Percentiles rank a stretch among this genome's conserved stretches.
Conservation (phyloP, 2,113 vertebrate species). For the Pollimyrus isidori region DNA sequence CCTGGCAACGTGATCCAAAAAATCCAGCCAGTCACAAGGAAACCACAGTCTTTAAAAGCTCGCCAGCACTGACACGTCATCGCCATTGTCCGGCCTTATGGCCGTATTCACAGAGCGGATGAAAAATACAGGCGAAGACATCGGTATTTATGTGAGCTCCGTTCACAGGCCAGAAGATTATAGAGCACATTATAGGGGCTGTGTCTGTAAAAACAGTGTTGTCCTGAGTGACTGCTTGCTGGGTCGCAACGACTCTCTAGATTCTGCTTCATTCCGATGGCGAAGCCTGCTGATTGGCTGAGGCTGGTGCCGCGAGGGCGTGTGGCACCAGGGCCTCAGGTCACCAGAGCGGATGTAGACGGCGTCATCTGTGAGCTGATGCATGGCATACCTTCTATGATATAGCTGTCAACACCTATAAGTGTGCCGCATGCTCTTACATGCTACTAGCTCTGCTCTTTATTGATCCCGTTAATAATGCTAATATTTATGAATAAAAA, state of each 20-base stretch:
- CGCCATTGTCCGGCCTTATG: background rate
- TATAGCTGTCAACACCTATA: background rate
- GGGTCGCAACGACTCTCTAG: background rate
- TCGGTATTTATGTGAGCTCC: background rate
- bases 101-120: background rate
- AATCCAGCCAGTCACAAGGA: background rate
- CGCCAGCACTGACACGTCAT: constrained; percentile 1
- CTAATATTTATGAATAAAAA: background rate
- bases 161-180: background rate
- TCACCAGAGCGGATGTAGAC: background rate
- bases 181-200: background rate
- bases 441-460: background rate
- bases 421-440: background rate
- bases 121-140: background rate
- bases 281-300: background rate
- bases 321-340: background rate
- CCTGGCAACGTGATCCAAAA: background rate
- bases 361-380: background rate
- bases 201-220: background rate
- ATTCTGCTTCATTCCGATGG: background rate
- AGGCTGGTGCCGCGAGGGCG: background rate
- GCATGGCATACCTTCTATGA: background rate
- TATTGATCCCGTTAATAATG: background rate
- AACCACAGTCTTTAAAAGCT: background rate
- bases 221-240: background rate